These are phyloP conservation scores for Speoplatyrhinus poulsoni DNA, from an alignment of 2,113 vertebrate genomes.

Conservation along the genomic window DNA sequence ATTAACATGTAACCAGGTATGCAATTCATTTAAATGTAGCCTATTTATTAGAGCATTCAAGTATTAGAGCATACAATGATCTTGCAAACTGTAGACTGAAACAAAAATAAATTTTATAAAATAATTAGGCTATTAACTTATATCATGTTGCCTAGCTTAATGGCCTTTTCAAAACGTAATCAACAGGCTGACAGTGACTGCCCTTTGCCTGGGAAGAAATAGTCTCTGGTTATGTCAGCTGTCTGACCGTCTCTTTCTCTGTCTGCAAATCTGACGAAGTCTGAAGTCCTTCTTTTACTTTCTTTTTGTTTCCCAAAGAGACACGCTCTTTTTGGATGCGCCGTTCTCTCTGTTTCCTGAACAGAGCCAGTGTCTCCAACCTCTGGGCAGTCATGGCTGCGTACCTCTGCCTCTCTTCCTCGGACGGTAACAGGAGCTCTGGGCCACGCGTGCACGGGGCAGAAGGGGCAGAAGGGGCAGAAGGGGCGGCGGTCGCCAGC, in stretches of 20 bases:
- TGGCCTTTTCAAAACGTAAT: no score
- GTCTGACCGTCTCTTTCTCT: slow-evolving; percentile 48
- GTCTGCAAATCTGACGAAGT: not conserved
- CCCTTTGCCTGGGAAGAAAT: no score
- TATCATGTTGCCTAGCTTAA: no score
- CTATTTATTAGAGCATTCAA: no score
- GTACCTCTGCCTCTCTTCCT: slow-evolving; percentile 56
- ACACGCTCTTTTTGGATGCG: slow-evolving; percentile 57
- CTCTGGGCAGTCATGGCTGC: slow-evolving; percentile 51
- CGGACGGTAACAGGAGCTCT: slow-evolving; percentile 8
- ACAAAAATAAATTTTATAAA: no score
- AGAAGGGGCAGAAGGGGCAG: not conserved
- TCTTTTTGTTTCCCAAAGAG: slow-evolving; percentile 22
- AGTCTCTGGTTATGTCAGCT: not conserved
- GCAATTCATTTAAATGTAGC: no score
- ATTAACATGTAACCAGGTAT: no score
- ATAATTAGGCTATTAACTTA: no score
- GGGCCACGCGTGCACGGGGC: slow-evolving; percentile 1
- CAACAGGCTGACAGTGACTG: no score
- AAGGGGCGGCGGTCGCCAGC: not conserved
- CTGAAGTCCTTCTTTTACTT: not conserved
- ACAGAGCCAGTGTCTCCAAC: slow-evolving; percentile 52
- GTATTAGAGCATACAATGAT: no score
- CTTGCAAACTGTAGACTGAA: no score
- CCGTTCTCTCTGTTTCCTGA: slow-evolving; percentile 54